phyloP scores from a whole-genome alignment of 2,888 invertebrate species.

The Troglohyphantes excavatus region DNA sequence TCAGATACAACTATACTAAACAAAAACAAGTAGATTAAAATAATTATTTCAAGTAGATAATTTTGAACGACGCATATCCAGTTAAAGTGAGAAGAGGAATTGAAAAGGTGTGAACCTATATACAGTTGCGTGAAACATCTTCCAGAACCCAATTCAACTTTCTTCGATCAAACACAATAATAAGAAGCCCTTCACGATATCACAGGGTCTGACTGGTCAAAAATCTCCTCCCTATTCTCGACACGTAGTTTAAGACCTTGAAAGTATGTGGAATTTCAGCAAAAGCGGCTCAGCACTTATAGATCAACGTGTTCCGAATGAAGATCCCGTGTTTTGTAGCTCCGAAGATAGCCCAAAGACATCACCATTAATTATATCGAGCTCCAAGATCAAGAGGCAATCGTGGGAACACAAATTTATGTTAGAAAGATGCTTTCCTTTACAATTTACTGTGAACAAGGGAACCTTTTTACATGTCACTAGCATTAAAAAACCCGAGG shows the following conservation, averaged over 20 bases:
- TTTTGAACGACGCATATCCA: background rate
- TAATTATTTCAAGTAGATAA: background rate
- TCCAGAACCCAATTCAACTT: background rate
- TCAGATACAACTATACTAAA: too few species aligned
- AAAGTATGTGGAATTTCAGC: slow-evolving; percentile 73
- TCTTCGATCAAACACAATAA: slow-evolving; percentile 18
- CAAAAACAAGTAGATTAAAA: too few species aligned
- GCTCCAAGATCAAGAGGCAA: slow-evolving; percentile 34
- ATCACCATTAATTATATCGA: slow-evolving; percentile 65
- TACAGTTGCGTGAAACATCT: background rate
- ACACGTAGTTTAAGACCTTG: slow-evolving; percentile 72
- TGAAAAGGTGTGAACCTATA: background rate
- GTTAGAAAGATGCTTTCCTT: slow-evolving; percentile 38
- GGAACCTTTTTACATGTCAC: background rate
- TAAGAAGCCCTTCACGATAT: slow-evolving; percentile 21
- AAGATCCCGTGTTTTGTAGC: slow-evolving; percentile 56
- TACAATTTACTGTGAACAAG: slow-evolving; percentile 42
- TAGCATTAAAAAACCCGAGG: background rate
- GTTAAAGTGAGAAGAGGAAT: background rate
- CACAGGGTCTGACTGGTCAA: slow-evolving; percentile 50
- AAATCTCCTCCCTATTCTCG: slow-evolving; percentile 31
- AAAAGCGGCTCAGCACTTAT: slow-evolving; percentile 69
- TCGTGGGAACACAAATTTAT: slow-evolving; percentile 67
- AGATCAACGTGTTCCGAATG: slow-evolving; percentile 71
- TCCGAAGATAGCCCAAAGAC: slow-evolving; percentile 46